Conservation (phyloP, 2,113 vertebrate genomes). For the Bos taurus region ARS-UCD2.0 NC_037348.1:65545001-65545500, state of each 20-base stretch:
- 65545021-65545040: neutral
- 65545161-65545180: fast-evolving
- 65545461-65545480: neutral
- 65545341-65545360: neutral
- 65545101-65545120: neutral
- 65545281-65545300: neutral
- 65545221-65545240: neutral
- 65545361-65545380: neutral
- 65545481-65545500: neutral
- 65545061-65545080: fast-evolving
- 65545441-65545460: neutral
- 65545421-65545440: neutral
- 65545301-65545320: neutral
- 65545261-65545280: too few relatives aligned
- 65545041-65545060: neutral
- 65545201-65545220: neutral
- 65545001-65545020: neutral
- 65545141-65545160: too few relatives aligned
- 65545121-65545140: neutral
- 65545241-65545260: neutral
- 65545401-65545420: neutral
- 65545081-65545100: neutral
- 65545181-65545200: fast-evolving
- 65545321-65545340: neutral
- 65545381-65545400: neutral